Conservation (phyloP, 1,140 invertebrate species). For the Psix sp. region DNA sequence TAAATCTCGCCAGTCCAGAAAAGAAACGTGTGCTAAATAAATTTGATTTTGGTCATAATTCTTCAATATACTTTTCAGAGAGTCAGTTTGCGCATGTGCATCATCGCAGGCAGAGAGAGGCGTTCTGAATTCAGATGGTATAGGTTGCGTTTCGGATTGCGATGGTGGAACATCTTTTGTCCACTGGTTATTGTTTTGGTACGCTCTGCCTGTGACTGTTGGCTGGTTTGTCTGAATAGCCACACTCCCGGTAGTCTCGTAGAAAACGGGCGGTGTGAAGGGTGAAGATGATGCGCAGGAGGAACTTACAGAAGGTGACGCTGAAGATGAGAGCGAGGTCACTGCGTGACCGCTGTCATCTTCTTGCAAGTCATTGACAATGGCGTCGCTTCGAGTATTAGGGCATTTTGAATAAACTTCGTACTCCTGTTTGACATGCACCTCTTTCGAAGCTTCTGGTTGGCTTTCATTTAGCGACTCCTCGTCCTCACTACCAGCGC, state of each 20-base stretch:
- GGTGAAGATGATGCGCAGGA: constrained; percentile 13
- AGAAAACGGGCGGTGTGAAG: constrained; percentile 3
- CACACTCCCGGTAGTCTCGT: too few species aligned
- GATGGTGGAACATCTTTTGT: constrained; percentile 22
- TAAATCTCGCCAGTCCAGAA: constrained; percentile 75
- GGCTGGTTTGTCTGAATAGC: too few species aligned
- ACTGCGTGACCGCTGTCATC: constrained; percentile 49
- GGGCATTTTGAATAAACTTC: not conserved
- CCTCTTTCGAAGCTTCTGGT: not conserved
- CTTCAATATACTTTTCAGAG: constrained; percentile 62
- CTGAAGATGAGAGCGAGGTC: constrained; percentile 26
- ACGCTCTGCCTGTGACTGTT: too few species aligned
- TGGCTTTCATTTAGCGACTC: not conserved
- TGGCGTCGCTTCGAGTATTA: too few species aligned
- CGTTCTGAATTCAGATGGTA: constrained; percentile 8
- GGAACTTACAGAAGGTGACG: not conserved
- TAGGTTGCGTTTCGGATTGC: constrained; percentile 15
- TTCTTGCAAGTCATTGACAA: constrained; percentile 28
- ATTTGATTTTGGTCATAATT: constrained; percentile 74
- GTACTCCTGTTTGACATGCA: constrained; percentile 7
- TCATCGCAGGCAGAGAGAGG: constrained; percentile 11
- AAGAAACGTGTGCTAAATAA: constrained; percentile 75
- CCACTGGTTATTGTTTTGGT: constrained; percentile 35
- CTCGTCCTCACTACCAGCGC: constrained; percentile 6
- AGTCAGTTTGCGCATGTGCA: constrained; percentile 59